Conservation (phyloP, 2,888 invertebrate species). For the Drosophila recens region DNA sequence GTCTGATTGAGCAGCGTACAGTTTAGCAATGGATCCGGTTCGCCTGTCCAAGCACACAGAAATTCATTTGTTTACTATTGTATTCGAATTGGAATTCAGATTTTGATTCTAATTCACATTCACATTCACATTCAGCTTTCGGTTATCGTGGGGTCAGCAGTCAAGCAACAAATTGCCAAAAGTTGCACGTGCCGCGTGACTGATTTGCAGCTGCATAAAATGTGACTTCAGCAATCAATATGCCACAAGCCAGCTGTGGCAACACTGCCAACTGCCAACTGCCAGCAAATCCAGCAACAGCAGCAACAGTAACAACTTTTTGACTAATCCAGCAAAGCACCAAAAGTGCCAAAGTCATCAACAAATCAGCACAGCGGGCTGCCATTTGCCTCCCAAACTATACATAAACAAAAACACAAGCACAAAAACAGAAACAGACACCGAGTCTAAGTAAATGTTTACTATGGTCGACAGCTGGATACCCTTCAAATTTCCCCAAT, state of each 20-base stretch:
- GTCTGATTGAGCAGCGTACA: slow-evolving; percentile 91
- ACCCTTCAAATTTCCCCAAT: background rate
- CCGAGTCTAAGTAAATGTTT: too few relatives aligned
- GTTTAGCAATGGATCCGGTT: slow-evolving; percentile 90
- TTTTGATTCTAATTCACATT: background rate
- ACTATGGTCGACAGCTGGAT: background rate
- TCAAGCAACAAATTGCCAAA: slow-evolving; percentile 67
- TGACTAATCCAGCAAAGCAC: slow-evolving; percentile 62
- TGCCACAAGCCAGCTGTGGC: slow-evolving; percentile 35
- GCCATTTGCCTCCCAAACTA: slow-evolving; percentile 33
- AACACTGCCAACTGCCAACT: slow-evolving; percentile 10
- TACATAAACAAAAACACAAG: slow-evolving; percentile 65
- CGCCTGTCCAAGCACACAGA: slow-evolving; percentile 86
- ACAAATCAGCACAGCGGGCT: slow-evolving; percentile 64
- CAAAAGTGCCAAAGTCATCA: slow-evolving; percentile 75
- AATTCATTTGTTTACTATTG: slow-evolving; percentile 26
- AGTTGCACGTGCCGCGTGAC: slow-evolving; percentile 51
- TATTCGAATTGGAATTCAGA: slow-evolving; percentile 12
- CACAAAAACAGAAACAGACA: background rate
- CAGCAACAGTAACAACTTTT: slow-evolving; percentile 28
- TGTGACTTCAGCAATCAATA: slow-evolving; percentile 57
- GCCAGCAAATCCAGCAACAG: slow-evolving; percentile 8
- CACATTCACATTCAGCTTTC: background rate
- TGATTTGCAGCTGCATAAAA: slow-evolving; percentile 36
- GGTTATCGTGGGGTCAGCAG: slow-evolving; percentile 33